Evolutionary conservation across 2,888 invertebrate genomes (phyloP).

Genomic region (Zootermopsis nevadensis): DNA sequence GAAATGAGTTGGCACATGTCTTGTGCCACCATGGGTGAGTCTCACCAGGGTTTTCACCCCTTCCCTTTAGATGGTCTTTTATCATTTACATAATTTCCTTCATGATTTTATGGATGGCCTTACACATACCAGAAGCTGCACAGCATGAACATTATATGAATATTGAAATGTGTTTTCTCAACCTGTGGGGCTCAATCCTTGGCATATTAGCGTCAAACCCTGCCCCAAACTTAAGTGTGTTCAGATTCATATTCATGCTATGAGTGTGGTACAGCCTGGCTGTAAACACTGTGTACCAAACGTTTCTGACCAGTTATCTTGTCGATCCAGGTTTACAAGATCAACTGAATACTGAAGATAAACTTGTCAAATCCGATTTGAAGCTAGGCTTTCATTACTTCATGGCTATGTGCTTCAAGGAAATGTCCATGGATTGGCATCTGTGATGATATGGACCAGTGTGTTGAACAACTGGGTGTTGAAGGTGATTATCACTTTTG

Average conservation of each 20-base stretch:
- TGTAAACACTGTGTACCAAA: not conserved
- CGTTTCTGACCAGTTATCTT: not conserved
- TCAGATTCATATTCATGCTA: not conserved
- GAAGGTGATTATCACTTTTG: too few species aligned
- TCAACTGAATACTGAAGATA: not conserved
- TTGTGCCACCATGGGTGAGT: constrained; percentile 64
- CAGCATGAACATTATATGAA: not conserved
- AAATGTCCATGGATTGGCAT: too few species aligned
- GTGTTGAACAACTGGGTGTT: too few species aligned
- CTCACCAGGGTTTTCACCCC: constrained; percentile 2
- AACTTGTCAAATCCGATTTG: too few species aligned
- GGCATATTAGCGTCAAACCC: too few species aligned
- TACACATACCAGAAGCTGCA: not conserved
- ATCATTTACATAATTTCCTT: too few species aligned
- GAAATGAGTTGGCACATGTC: constrained; percentile 64
- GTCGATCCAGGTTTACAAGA: not conserved
- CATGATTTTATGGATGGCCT: not conserved
- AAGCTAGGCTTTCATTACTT: too few species aligned
- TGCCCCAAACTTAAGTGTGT: too few species aligned
- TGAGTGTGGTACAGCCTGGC: not conserved
- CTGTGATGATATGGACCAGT: too few species aligned
- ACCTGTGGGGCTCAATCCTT: not conserved
- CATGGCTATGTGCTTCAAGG: too few species aligned
- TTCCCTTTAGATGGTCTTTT: too few species aligned
- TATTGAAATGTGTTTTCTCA: constrained; percentile 12